Evolutionary conservation across 2,113 vertebrate genomes (phyloP), one percentile per base, ranked within the genome.

Genomic region (Argyrosomus japonicus): DNA sequence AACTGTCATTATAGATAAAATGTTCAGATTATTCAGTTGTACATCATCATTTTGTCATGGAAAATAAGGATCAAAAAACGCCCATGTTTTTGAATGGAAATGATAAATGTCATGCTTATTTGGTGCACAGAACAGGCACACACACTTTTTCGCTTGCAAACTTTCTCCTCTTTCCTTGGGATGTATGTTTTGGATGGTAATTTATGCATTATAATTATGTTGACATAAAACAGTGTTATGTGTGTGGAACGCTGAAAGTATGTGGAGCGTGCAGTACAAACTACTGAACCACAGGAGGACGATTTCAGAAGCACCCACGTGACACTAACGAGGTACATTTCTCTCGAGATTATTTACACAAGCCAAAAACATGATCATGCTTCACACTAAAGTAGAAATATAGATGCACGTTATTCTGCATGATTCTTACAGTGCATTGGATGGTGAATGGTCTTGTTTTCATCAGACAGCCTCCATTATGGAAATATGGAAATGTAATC

Each of bases 161-260:
- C 14, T 58, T 74, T 36, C 19, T 19, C 53, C 5, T 10, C 9
- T 50, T 29, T n/a, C 75, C 58, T 79, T 13, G 6, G 75, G 80
- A 65, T 54, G 51, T 69, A 68, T 50, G 58, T 75, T 79, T 70
- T 71, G 43, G 36, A 65, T 79, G 65, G 1, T 70, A 50, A 82
- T 63, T 68, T 68, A 73, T 86, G 69, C 75, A 64, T 74, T 25
- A 57, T 70, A 64, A 75, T 61, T 75, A 56, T 65, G 32, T 23
- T 61, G 27, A 75, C 75, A 17, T 48, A 60, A 77, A 53, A 23
- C 57, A 65, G 21, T 12, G 50, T 27, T 79, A 25, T 50, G 51
- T 47, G 57, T 60, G 50, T 73, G 56, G 48, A 68, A 48, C 3
- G 8, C 19, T 29, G 17, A 18, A 54, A 58, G 50, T 61, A 36